Evolutionary conservation across 2,888 invertebrate genomes (phyloP).

Genomic region (Caradrina kadenii): DNA sequence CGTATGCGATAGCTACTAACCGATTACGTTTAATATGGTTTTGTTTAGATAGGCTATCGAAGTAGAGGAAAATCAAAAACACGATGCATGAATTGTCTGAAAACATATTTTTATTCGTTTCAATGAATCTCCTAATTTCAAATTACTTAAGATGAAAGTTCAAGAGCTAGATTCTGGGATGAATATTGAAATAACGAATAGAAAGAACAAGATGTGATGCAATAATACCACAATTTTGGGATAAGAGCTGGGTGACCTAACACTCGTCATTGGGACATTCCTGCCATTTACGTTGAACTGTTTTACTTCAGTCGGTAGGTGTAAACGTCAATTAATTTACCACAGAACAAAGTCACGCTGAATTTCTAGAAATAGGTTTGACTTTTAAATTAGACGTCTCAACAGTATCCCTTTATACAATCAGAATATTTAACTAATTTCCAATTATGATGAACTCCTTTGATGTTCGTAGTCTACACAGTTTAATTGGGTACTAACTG

Average conservation of each 20-base stretch:
- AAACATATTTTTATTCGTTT: neutral
- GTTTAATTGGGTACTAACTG: slow-evolving; percentile 36
- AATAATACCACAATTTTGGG: neutral
- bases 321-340: slow-evolving; percentile 25
- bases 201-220: neutral
- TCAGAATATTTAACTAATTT: slow-evolving; percentile 37
- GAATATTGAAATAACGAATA: neutral
- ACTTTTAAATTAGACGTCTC: slow-evolving; percentile 51
- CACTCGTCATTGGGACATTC: neutral
- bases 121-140: too few relatives aligned
- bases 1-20: slow-evolving; percentile 15
- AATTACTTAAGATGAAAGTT: too few relatives aligned
- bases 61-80: neutral
- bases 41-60: neutral
- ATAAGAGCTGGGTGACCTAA: neutral
- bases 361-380: slow-evolving; percentile 39
- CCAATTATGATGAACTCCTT: slow-evolving; percentile 41
- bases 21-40: neutral
- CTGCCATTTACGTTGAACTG: neutral
- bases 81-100: neutral
- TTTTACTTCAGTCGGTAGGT: neutral
- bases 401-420: slow-evolving; percentile 21
- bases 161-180: too few relatives aligned
- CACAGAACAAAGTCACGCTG: slow-evolving; percentile 17
- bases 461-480: slow-evolving; percentile 23